Evolutionary conservation across 2,888 invertebrate species (phyloP), one percentile per base, ranked within the genome.

Genomic region (Apocheima hispidaria): DNA sequence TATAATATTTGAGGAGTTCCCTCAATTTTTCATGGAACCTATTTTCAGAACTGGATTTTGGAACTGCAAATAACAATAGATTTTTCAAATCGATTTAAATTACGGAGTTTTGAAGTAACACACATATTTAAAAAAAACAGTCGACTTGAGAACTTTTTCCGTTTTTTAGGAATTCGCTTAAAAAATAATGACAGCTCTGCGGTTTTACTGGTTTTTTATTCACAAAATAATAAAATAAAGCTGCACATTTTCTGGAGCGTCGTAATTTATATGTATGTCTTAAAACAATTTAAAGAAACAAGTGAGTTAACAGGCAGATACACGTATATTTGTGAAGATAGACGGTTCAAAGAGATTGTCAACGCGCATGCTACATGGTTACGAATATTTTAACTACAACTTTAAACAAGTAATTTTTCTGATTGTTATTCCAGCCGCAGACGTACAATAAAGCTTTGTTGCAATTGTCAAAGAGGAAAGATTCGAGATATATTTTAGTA

Each of bases 161-260:
- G n/a, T n/a, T n/a, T n/a, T n/a, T n/a, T n/a, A n/a, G n/a, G n/a
- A 58, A 44, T 26, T 50, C 38, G 20, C 49, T 54, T n/a, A n/a
- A 52, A 57, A 53, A 40, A 54, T 20, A 20, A 50, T 35, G 6
- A 33, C 16, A 38, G 16, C 3, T 26, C 16, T 54, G 26, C 18
- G 30, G 10, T 53, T 46, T 30, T 49, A 16, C 53, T 58, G 50
- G 57, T 58, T 53, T 50, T 28, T 16, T 38, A 58, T 53, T 44
- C 58, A 50, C 23, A n/a, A 49, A 35, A 14, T 33, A 35, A 35
- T 35, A 35, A 35, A 49, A 35, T 26, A 43, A 52, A 43, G 2
- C 16, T 53, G 54, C 21, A 21, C n/a, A 21, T 33, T 21, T 33
- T 48, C 4, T 16, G 23, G 9, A 28, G 10, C 23, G 12, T 16